Base-by-base conservation (phyloP, 2,797 vertebrate genomes). In the Lutjanus campechanus region DNA sequence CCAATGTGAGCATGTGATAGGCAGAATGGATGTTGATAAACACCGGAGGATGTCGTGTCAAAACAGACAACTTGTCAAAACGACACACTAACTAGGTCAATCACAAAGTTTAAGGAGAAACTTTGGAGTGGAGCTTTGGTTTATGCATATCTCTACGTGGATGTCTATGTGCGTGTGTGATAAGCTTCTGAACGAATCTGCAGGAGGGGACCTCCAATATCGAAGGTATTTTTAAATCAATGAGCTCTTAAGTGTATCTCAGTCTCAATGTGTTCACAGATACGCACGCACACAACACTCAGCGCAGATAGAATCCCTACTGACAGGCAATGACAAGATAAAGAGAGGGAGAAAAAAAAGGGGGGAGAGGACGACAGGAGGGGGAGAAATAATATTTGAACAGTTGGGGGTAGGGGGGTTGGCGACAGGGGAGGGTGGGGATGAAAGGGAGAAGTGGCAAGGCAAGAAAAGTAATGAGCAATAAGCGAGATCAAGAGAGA, bases 151-250 rank as follows among this genome's bases (percentile, higher is more conserved):
- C 89, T 91, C 82, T 68, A 60, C 63, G 71, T 68, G 87, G 82
- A 84, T 89, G 91, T 89, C 85, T 87, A 73, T 22, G 84, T 50
- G 61, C 53, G 85, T 51, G 81, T 86, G 83, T 88, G 89, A 91
- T 93, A 93, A 93, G 92, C 92, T 91, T 91, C 91, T 90, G 92
- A 94, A 93, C 91, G 85, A 91, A 91, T 91, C 92, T 91, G 88
- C 91, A 79, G 92, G 92, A 93, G 92, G 94, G 92, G 91, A 93
- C 91, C 92, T 91, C 93, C 92, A 92, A 94, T 94, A 95, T 95
- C 93, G 93, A 92, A 95, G 94, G 95, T 95, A 95, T 95, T 96
- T 95, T 95, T 96, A 95, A 95, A 95, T 96, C 95, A 95, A 96
- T 95, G 92, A 93, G 93, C 90, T 91, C 91, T 93, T 94, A 94